Percentiles rank a stretch among this genome's conserved stretches.
phyloP scores from a whole-genome alignment of 1,140 invertebrate species.

The Ostrea denselamellosa region DNA sequence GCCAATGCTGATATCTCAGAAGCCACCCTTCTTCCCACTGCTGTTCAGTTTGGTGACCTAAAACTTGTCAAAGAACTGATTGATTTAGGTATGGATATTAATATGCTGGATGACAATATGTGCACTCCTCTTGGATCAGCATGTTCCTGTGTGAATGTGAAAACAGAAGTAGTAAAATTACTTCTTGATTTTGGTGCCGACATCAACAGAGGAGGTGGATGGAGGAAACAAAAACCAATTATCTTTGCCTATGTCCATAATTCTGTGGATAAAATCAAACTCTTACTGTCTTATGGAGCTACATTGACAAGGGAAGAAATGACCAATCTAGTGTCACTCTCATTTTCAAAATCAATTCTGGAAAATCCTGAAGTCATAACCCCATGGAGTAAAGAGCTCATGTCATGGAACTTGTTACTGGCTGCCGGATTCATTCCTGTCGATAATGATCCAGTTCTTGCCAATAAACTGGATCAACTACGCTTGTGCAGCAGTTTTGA shows the following conservation, averaged over 20 bases:
- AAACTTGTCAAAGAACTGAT: conserved; percentile 69
- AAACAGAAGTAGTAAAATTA: conserved; percentile 65
- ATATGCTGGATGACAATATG: conserved; percentile 72
- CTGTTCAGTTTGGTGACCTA: conserved; percentile 69
- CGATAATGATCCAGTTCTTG: conserved; percentile 58
- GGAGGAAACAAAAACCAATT: conserved; percentile 73
- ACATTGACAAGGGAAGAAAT: conserved; percentile 69
- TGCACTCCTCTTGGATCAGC: conserved; percentile 71
- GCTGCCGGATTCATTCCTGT: conserved; percentile 70
- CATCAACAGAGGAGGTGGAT: conserved; percentile 71
- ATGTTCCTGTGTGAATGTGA: conserved; percentile 66
- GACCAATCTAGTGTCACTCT: conserved; percentile 72
- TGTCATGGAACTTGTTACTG: conserved; percentile 71
- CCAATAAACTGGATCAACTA: conserved; percentile 68
- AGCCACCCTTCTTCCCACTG: conserved; percentile 71
- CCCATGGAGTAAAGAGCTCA: conserved; percentile 68
- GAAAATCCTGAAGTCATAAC: conserved; percentile 74
- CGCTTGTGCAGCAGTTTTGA: conserved; percentile 73
- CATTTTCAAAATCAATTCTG: conserved; percentile 71
- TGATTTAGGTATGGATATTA: conserved; percentile 72
- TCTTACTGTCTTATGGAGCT: conserved; percentile 73
- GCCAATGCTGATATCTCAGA: conserved; percentile 67
- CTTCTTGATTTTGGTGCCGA: conserved; percentile 72
- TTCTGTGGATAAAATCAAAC: conserved; percentile 72
- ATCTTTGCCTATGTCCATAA: conserved; percentile 75